Percentiles rank a stretch among this genome's conserved stretches.
Conservation (phyloP, 2,888 invertebrate genomes). For the Monoplex corrugatus region DNA sequence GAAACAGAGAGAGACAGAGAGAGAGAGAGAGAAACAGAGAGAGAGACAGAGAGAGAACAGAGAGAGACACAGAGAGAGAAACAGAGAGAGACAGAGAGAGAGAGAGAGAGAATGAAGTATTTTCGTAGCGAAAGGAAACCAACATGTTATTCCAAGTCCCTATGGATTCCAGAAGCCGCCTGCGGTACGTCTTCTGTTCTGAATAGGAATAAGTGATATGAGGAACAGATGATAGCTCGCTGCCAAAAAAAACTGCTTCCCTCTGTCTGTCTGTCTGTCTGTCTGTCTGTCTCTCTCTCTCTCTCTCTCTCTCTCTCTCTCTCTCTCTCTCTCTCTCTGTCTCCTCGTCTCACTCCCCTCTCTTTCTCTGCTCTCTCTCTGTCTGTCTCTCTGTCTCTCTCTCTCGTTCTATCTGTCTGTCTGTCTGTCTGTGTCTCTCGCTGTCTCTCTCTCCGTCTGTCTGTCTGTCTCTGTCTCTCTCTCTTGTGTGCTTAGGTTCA, state of each 20-base stretch:
- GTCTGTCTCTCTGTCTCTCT: background rate
- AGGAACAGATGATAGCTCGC: too few species aligned
- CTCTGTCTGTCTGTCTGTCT: conserved; percentile 5
- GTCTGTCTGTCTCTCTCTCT: conserved; percentile 1
- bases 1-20: background rate
- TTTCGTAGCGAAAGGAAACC: background rate
- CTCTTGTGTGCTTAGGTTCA: too few species aligned
- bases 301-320: conserved; percentile 12
- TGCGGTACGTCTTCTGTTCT: too few species aligned
- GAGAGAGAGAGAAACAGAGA: too few species aligned
- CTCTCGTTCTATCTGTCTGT: background rate
- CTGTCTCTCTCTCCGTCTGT: too few species aligned
- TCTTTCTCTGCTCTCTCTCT: background rate
- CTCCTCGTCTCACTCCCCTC: background rate
- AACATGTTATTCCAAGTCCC: background rate
- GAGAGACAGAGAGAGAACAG: background rate
- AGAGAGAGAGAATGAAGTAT: background rate
- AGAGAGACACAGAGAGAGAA: background rate
- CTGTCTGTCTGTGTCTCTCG: background rate
- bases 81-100: background rate
- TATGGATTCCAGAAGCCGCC: too few species aligned
- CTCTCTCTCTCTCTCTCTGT: conserved; percentile 24
- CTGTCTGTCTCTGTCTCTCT: too few species aligned
- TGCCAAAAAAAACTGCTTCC: too few species aligned
- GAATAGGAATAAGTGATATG: too few species aligned